Evolutionary conservation across 2,888 invertebrate genomes (phyloP).

Genomic region (Sericinus montela): DNA sequence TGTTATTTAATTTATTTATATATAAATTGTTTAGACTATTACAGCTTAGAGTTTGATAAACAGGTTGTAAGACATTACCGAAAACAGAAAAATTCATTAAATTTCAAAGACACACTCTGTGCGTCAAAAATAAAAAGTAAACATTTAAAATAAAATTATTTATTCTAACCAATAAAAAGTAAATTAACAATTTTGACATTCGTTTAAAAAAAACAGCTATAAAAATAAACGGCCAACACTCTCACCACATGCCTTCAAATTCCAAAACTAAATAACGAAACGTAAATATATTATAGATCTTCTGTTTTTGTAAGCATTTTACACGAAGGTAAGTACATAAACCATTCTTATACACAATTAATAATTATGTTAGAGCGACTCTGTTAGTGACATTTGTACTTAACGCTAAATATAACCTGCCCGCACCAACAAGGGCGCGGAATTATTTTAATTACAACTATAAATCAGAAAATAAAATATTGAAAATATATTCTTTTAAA

Average conservation of each 20-base stretch:
- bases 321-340: constrained; percentile 66
- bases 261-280: constrained; percentile 19
- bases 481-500: constrained; percentile 35
- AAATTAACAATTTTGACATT: constrained; percentile 8
- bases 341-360: constrained; percentile 59
- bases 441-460: constrained; percentile 27
- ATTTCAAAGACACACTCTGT: too few species aligned
- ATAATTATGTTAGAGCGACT: constrained; percentile 49
- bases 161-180: neutral
- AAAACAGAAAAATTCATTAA: too few species aligned
- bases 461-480: constrained; percentile 30
- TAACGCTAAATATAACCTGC: constrained; percentile 41
- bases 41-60: too few species aligned
- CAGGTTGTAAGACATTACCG: too few species aligned
- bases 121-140: neutral
- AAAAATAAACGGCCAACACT: constrained; percentile 5
- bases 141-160: neutral
- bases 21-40: too few species aligned
- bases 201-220: neutral
- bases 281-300: constrained; percentile 28
- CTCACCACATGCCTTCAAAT: constrained; percentile 4
- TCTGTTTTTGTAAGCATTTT: constrained; percentile 22
- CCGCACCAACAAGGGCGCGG: constrained; percentile 36
- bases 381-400: constrained; percentile 70
- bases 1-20: too few species aligned